Evolutionary conservation across 2,888 invertebrate species (phyloP).

Genomic region (Macaria notata): DNA sequence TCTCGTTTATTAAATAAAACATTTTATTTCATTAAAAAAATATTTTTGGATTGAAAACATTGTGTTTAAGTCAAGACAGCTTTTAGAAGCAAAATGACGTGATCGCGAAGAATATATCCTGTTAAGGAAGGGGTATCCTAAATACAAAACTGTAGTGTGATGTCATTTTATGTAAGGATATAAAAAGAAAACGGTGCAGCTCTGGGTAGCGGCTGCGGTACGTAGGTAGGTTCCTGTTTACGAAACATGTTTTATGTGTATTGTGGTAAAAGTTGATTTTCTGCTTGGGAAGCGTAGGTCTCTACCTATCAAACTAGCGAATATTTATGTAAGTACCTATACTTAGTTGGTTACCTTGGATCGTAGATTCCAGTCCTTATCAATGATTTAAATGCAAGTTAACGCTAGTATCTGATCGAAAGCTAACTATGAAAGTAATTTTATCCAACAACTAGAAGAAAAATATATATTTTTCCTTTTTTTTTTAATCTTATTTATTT

Average conservation of each 20-base stretch:
- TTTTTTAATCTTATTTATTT: too few species aligned
- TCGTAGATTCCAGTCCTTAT: conserved; percentile 26
- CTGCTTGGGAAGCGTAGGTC: conserved; percentile 62
- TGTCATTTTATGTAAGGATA: conserved; percentile 28
- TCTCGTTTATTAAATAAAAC: too few species aligned
- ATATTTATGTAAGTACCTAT: conserved; percentile 22
- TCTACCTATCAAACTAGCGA: conserved; percentile 43
- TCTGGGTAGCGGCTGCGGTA: conserved; percentile 22
- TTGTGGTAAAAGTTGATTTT: conserved; percentile 78
- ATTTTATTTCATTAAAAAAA: too few species aligned
- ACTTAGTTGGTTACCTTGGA: conserved; percentile 43
- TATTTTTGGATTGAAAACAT: too few species aligned
- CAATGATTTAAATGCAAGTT: too few species aligned
- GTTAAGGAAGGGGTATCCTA: not conserved
- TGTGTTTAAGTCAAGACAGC: too few species aligned
- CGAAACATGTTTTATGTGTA: conserved; percentile 70
- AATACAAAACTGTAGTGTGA: conserved; percentile 13
- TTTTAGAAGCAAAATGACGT: not conserved
- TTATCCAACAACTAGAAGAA: too few species aligned
- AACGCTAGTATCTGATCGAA: too few species aligned
- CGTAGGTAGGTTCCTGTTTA: conserved; percentile 64
- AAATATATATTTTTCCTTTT: too few species aligned
- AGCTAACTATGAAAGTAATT: too few species aligned
- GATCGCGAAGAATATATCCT: not conserved
- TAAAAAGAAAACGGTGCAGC: conserved; percentile 38